Evolutionary conservation across 2,888 invertebrate genomes (phyloP), one percentile per base, ranked within the genome.

Genomic region (Drosophila aldrichi): DNA sequence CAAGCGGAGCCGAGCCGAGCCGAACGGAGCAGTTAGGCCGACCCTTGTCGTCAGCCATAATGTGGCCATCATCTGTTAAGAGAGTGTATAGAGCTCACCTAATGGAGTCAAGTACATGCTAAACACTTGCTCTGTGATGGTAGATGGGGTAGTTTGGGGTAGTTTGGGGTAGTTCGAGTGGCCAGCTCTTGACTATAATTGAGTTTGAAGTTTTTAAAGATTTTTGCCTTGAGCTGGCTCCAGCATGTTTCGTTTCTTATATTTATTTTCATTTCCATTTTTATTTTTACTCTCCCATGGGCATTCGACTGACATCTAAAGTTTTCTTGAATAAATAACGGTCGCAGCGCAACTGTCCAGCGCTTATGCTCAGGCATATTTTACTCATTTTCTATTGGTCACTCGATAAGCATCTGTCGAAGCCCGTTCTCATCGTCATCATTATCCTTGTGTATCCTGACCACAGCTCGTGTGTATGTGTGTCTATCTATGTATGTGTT

Each of bases 331-430:
- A 49, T 49, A 49, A 43, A 43, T 12, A 44, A 38, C 7, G 18
- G 18, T 12, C 38, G 14, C 40, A 18, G 56, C 36, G 55, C 18
- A 40, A 40, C 55, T 41, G 41, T 41, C 41, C 38, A 58, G 49
- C 34, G 48, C 36, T 63, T 51, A 43, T n/a, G 34, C 44, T 48
- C 46, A 55, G 18, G 18, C 76, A 56, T 65, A 70, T 70, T 70
- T 49, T 29, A 58, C 12, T 44, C 38, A 51, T 38, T 38, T 44
- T 43, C 22, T 51, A 63, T 60, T 74, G 52, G 66, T 55, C 77
- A 71, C 34, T 51, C 43, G 41, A 41, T 46, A 65, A 66, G 66
- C 65, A 54, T 56, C 65, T 60, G 59, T 60, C 61, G 38, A 62
- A 51, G 55, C 43, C 20, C 20, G 12, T 16, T 56, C 51, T 18